Conservation (phyloP, 53 echinoderm and acorn worm species). For the Patiria pectinifera region DNA sequence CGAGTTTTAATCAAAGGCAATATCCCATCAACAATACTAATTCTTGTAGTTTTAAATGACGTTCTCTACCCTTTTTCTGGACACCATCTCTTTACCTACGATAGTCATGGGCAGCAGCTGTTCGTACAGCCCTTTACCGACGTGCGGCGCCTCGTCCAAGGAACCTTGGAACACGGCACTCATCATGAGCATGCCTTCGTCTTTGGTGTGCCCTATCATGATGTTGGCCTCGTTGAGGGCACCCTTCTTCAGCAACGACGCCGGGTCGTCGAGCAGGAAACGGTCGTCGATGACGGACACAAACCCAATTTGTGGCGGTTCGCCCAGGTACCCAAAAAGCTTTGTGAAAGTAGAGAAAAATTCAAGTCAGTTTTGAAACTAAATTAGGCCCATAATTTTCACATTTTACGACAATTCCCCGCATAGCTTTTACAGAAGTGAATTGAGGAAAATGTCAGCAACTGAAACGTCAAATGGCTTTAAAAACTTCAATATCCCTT, state of each 20-base stretch:
- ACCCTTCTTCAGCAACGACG: conserved; percentile 8
- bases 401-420: too few relatives aligned
- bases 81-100: background rate
- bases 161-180: background rate
- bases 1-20: too few relatives aligned
- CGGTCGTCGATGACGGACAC: conserved; percentile 11
- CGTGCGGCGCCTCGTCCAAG: conserved; percentile 1
- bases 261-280: conserved; percentile 22
- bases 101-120: background rate
- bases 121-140: conserved; percentile 8
- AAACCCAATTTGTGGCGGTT: conserved; percentile 12
- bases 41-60: too few relatives aligned
- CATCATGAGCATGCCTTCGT: conserved; percentile 37
- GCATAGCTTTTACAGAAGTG: too few relatives aligned
- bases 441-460: too few relatives aligned
- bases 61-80: background rate
- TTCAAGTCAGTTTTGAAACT: background rate
- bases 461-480: too few relatives aligned
- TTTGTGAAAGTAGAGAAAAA: background rate
- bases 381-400: too few relatives aligned
- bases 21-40: too few relatives aligned
- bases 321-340: conserved; percentile 14
- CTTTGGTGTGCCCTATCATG: conserved; percentile 31
- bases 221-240: conserved; percentile 14
- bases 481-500: too few relatives aligned